A percentile compares a stretch with the other conserved stretches of the same genome.
These are phyloP conservation scores for Temnothorax curvispinosus DNA, from an alignment of 1,140 invertebrate species.

Conservation along the genomic window DNA sequence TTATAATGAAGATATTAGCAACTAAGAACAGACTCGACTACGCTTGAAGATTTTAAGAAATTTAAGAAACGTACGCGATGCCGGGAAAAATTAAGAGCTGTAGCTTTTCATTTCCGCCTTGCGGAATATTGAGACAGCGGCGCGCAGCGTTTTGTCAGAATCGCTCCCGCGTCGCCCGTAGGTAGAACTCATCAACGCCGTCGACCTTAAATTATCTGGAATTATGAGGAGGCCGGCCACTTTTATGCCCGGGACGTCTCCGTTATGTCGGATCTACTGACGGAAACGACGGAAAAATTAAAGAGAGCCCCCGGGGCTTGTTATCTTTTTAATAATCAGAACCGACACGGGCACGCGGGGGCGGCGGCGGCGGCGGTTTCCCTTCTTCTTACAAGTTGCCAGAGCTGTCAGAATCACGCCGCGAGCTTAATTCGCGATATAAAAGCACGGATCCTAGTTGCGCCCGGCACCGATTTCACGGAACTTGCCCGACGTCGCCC, in stretches of 20 bases:
- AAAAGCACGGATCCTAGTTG: conserved; percentile 72
- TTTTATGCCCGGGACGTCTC: conserved; percentile 70
- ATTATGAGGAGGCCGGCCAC: conserved; percentile 71
- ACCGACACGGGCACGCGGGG: conserved; percentile 76
- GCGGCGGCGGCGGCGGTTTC: conserved; percentile 62
- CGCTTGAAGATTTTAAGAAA: background rate
- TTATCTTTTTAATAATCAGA: conserved; percentile 84
- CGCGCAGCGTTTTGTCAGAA: conserved; percentile 57
- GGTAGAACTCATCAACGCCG: conserved; percentile 73
- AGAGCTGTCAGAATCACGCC: conserved; percentile 82
- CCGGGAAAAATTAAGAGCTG: conserved; percentile 5
- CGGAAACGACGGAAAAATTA: conserved; percentile 77
- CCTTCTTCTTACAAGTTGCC: conserved; percentile 68
- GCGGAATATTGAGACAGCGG: conserved; percentile 40
- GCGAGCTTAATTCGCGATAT: conserved; percentile 81
- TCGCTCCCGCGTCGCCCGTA: conserved; percentile 60
- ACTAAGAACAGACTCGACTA: background rate
- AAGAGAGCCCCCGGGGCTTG: conserved; percentile 78
- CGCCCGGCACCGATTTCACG: conserved; percentile 71
- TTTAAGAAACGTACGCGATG: conserved; percentile 8
- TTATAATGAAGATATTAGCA: background rate
- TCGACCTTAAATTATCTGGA: conserved; percentile 73
- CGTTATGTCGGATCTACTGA: conserved; percentile 59
- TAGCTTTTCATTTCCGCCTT: conserved; percentile 39
- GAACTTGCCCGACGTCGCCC: conserved; percentile 66